A percentile compares a stretch with the other conserved stretches of the same genome.
phyloP scores from a whole-genome alignment of 2,888 invertebrate species.

The Acleris emargana region DNA sequence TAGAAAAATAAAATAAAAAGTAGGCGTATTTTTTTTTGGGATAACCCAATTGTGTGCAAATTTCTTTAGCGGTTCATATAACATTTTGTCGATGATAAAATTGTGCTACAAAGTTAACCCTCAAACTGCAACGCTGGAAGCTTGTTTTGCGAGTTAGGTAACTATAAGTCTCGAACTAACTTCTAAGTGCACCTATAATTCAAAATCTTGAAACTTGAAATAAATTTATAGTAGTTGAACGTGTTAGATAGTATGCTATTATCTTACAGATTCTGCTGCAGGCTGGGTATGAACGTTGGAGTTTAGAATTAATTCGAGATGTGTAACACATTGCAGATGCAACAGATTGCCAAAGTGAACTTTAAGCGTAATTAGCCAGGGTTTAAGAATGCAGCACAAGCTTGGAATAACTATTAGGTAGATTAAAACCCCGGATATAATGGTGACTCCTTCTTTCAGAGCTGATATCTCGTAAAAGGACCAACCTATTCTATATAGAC shows the following conservation, averaged over 20 bases:
- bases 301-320: constrained; percentile 12
- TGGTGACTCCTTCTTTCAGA: too few relatives aligned
- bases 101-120: constrained; percentile 16
- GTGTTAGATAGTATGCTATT: constrained; percentile 33
- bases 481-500: too few relatives aligned
- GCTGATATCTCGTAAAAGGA: too few relatives aligned
- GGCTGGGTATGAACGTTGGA: constrained; percentile 9
- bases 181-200: constrained; percentile 37
- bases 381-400: not conserved
- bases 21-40: too few relatives aligned
- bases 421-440: too few relatives aligned
- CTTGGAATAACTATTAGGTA: not conserved
- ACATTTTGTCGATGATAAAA: constrained; percentile 2
- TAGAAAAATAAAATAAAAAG: too few relatives aligned
- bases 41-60: too few relatives aligned
- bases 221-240: constrained; percentile 35
- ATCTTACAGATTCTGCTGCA: constrained; percentile 22
- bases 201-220: constrained; percentile 37
- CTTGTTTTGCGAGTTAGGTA: constrained; percentile 33
- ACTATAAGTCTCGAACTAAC: constrained; percentile 31
- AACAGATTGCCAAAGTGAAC: not conserved
- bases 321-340: constrained; percentile 2
- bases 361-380: not conserved
- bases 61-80: too few relatives aligned
- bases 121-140: constrained; percentile 24